Conservation (phyloP, 2,113 vertebrate genomes). For the Lynx canadensis region DNA sequence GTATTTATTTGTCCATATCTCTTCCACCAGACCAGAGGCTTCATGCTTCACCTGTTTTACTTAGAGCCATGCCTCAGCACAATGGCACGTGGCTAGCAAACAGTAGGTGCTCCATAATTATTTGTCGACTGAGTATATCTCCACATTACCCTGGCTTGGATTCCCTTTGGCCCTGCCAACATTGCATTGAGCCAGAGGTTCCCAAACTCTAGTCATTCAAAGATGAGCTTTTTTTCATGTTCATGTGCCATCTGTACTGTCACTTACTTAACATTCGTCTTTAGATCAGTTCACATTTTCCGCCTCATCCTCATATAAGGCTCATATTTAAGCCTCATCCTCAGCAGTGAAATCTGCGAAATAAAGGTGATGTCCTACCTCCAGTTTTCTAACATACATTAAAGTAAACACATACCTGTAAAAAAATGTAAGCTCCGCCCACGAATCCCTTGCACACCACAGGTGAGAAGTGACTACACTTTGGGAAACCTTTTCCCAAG, state of each 20-base stretch:
- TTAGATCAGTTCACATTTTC: neutral
- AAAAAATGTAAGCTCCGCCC: neutral
- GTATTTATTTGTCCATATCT: neutral
- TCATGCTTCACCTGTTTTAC: neutral
- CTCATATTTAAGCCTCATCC: neutral
- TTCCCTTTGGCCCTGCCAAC: neutral
- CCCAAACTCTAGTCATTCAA: neutral
- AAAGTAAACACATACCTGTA: neutral
- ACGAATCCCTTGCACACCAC: neutral
- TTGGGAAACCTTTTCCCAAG: neutral
- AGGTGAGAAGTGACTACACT: neutral
- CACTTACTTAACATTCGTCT: neutral
- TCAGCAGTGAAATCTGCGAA: neutral
- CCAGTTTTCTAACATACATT: slow-evolving; percentile 23
- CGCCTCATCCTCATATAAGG: neutral
- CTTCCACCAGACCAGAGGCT: neutral
- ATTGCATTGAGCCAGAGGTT: neutral
- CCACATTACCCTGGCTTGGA: neutral
- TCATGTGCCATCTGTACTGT: neutral
- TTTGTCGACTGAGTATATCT: neutral
- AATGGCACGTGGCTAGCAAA: neutral
- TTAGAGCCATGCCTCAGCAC: neutral
- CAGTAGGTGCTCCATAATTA: neutral
- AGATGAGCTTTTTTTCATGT: neutral
- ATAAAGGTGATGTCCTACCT: neutral